A percentile compares a stretch with the other conserved stretches of the same genome.
These are phyloP conservation scores for Gymnodraco acuticeps DNA, from an alignment of 2,797 vertebrate genomes.

Conservation along the genomic window DNA sequence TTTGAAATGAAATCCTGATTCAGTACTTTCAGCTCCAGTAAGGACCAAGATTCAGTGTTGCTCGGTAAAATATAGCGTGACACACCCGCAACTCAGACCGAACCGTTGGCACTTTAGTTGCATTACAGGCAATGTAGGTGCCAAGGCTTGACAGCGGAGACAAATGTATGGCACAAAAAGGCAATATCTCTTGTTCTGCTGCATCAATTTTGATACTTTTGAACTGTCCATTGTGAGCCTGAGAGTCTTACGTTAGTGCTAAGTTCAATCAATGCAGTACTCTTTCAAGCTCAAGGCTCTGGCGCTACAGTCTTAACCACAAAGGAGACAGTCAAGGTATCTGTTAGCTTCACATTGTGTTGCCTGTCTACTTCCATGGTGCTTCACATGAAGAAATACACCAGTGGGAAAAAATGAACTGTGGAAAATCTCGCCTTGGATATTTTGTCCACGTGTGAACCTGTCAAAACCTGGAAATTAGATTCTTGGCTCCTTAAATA, in stretches of 20 bases:
- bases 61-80: not conserved
- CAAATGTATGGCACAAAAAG: not conserved
- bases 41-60: too few relatives aligned
- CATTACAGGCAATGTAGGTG: not conserved
- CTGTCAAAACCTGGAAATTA: not conserved
- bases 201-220: not conserved
- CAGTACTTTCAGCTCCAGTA: too few relatives aligned
- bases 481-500: not conserved
- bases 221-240: not conserved
- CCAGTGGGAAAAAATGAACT: not conserved
- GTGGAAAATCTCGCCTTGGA: not conserved
- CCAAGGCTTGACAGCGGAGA: not conserved
- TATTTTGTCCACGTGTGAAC: not conserved
- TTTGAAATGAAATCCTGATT: slow-evolving; percentile 28
- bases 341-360: not conserved
- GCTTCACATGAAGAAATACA: not conserved
- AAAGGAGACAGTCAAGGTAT: not conserved
- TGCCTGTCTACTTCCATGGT: not conserved
- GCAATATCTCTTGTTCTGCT: not conserved
- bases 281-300: not conserved
- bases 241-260: not conserved
- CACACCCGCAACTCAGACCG: not conserved
- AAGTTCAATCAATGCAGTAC: not conserved
- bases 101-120: not conserved
- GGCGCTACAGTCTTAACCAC: not conserved